Base-by-base conservation (phyloP, 2,888 invertebrate species). In the Agrochola lota region DNA sequence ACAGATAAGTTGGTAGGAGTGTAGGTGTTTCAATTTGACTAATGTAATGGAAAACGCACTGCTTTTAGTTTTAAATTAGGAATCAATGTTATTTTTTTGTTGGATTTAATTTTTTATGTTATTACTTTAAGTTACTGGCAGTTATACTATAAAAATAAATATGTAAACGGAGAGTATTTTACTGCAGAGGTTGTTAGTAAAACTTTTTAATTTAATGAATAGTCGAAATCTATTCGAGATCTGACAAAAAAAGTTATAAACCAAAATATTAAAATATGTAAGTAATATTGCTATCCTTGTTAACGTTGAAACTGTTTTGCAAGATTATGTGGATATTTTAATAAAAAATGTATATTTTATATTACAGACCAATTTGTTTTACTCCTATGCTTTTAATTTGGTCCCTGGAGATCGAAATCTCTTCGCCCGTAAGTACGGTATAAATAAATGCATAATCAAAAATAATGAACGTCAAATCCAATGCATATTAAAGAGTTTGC, bases 281-380 rank as follows among this genome's bases (percentile, higher is more conserved):
- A 62, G 49, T 49, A 20, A 52, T 71, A 55, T 74, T 73, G 77
- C 55, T 84, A 74, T 74, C 40, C 64, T 77, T 85, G 87, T 85
- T 87, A 71, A 74, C 67, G 80, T 71, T 82, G 30, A 82, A 81
- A 79, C 80, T 84, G 83, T 86, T 88, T 87, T 90, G 83, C 82
- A 70, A 83, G 83, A 87, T 75, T 67, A 40, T 78, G 69, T 86
- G 60, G 55, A 68, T 74, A 84, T 62, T 68, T 78, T 46, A 87
- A 87, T 88, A 85, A 90, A 52, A 76, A 90, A 77, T 84, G 74
- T 84, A 84, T 86, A 86, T 88, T 87, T 87, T 83, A 80, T 81
- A 77, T 66, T 77, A 82, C 77, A 59, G 2, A 57, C 12, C 23
- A n/a, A 43, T 67, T 59, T 75, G 63, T 87, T 85, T 86, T 67